A percentile compares a stretch with the other conserved stretches of the same genome.
phyloP scores from a whole-genome alignment of 2,113 vertebrate genomes.

The Hippopotamus amphibius region DNA sequence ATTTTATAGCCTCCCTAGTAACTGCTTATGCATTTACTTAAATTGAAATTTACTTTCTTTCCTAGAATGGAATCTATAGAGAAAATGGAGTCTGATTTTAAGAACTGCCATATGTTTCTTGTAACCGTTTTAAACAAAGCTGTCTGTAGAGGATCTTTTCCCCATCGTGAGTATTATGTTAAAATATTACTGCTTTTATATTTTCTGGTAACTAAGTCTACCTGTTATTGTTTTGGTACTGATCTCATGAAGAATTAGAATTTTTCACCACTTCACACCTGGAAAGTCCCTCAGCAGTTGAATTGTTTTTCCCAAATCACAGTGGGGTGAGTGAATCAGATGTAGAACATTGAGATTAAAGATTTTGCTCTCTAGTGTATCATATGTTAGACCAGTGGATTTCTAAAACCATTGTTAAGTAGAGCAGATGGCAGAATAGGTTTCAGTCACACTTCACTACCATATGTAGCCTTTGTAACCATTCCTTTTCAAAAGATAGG shows the following conservation, averaged over 20 bases:
- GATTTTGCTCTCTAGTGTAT: background rate
- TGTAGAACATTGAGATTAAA: background rate
- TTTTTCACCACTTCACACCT: background rate
- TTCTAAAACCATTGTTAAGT: background rate
- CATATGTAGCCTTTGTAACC: background rate
- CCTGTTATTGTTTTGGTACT: background rate
- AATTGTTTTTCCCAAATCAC: background rate
- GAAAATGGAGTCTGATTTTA: conserved; percentile 99
- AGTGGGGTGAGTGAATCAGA: background rate
- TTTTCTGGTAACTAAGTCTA: background rate
- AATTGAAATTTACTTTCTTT: conserved; percentile 72
- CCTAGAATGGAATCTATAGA: conserved; percentile 97
- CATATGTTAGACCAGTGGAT: background rate
- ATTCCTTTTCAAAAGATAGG: conserved; percentile 1
- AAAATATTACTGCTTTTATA: background rate
- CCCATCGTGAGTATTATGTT: conserved; percentile 92
- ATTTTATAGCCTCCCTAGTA: background rate
- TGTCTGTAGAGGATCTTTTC: conserved; percentile 97
- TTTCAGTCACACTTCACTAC: background rate
- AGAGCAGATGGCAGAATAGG: background rate
- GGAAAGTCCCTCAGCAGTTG: background rate
- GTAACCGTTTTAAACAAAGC: conserved; percentile 98
- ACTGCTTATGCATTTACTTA: background rate
- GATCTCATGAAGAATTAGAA: background rate
- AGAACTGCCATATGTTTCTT: conserved; percentile 99